These are phyloP conservation scores for Euplagia quadripunctaria DNA, from an alignment of 2,888 invertebrate genomes.

Conservation along the genomic window DNA sequence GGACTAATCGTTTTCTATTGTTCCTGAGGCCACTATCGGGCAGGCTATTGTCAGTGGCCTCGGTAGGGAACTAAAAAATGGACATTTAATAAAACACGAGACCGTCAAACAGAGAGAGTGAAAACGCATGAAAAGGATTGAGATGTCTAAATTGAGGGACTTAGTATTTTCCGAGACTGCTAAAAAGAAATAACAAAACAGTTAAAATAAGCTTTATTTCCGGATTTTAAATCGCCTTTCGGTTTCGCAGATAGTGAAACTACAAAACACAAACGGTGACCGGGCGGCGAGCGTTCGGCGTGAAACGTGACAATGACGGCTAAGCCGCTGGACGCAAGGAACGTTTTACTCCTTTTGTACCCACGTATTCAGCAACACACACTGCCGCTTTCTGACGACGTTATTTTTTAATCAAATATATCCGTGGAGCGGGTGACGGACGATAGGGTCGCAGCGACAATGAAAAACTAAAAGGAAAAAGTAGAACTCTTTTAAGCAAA, in stretches of 20 bases:
- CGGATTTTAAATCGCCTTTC: constrained; percentile 62
- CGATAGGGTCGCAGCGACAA: constrained; percentile 85
- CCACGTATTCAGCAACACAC: constrained; percentile 67
- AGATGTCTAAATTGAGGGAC: constrained; percentile 50
- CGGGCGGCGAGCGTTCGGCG: constrained; percentile 54
- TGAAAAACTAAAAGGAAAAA: constrained; percentile 85
- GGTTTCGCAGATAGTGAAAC: constrained; percentile 78
- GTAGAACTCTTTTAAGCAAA: constrained; percentile 85
- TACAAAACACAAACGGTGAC: constrained; percentile 75
- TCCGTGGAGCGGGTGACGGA: constrained; percentile 85
- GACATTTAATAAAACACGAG: constrained; percentile 77
- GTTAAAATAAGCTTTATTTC: constrained; percentile 50
- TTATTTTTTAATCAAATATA: constrained; percentile 89
- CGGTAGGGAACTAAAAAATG: constrained; percentile 73
- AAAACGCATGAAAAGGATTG: constrained; percentile 39
- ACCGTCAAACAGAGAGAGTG: constrained; percentile 64
- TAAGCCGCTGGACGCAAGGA: constrained; percentile 76
- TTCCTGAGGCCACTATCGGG: constrained; percentile 79
- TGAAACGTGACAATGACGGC: constrained; percentile 84
- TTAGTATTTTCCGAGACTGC: constrained; percentile 50
- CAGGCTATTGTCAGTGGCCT: constrained; percentile 68
- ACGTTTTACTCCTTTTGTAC: constrained; percentile 81
- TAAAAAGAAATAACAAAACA: constrained; percentile 41
- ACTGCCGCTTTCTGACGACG: constrained; percentile 85
- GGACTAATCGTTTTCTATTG: constrained; percentile 80